Evolutionary conservation across 2,888 invertebrate genomes (phyloP), one percentile per base, ranked within the genome.

Genomic region (Synanthedon vespiformis): DNA sequence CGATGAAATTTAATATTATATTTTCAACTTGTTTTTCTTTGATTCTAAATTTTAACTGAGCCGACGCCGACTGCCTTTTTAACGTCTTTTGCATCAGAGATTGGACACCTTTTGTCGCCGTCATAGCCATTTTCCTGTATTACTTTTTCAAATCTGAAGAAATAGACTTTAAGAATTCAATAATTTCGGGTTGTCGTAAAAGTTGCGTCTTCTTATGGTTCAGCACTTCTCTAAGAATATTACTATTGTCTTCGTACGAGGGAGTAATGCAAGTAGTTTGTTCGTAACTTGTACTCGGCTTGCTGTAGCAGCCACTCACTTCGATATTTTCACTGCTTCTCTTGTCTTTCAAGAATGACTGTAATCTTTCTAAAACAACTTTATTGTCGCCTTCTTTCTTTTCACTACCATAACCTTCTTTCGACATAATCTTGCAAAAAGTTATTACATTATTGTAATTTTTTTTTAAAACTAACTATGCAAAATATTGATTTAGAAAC

Each of bases 301-400:
- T 83, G 57, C 62, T 78, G 57, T 80, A 81, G 51, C 65, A 67
- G 49, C 67, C 58, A 52, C 64, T 66, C 13, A 74, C 54, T 52
- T 86, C 87, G 0, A 69, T 57, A 10, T 63, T 58, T 58, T 88
- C 88, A 34, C 50, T 40, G 49, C 72, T 81, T 54, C 70, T 79
- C 61, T 87, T 88, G 62, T 88, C 88, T 71, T 88, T 88, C 48
- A 88, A 63, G 67, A 80, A 88, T 3, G 78, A 72, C 57, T 88
- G 88, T 55, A 88, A 72, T 72, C 78, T 79, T 60, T 88, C 88
- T 56, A 88, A 68, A 53, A 88, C 88, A 18, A 81, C 77, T 79
- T 88, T 88, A 61, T 72, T 87, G 61, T 88, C 87, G 57, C 78
- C 73, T 70, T 87, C 87, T 74, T 81, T 88, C 64, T 81, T 83